These are phyloP conservation scores for Neolamprologus cancellatus DNA, from an alignment of 2,113 vertebrate genomes.

Conservation along the genomic window DNA sequence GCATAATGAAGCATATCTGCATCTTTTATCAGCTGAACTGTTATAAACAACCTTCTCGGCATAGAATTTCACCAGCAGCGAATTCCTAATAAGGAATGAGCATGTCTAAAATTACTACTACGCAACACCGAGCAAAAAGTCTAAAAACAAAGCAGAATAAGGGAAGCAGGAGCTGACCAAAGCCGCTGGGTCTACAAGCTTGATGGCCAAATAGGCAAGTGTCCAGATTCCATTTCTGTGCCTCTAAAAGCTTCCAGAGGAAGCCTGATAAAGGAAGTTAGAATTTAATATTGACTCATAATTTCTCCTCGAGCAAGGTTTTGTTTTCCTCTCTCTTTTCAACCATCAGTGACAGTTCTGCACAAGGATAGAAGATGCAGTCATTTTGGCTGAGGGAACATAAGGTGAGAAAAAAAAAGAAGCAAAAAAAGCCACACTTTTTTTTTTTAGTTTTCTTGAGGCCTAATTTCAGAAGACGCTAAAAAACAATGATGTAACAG, in stretches of 20 bases:
- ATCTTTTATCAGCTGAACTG: background rate
- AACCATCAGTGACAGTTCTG: background rate
- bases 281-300: background rate
- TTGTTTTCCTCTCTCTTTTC: background rate
- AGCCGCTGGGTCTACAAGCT: background rate
- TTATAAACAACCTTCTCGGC: background rate
- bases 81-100: background rate
- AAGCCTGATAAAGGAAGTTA: background rate
- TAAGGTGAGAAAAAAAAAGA: background rate
- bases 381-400: background rate
- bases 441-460: background rate
- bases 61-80: background rate
- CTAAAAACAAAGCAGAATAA: background rate
- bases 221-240: constrained; percentile 20
- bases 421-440: background rate
- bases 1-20: background rate
- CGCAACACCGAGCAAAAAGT: background rate
- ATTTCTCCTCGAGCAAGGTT: background rate
- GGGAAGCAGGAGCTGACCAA: background rate
- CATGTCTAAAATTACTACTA: background rate
- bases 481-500: background rate
- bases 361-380: background rate
- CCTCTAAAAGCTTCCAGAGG: constrained; percentile 27
- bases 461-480: background rate
- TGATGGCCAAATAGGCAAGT: constrained; percentile 17